Base-by-base conservation (phyloP, 1,140 invertebrate species). In the Drosophila serrata region DNA sequence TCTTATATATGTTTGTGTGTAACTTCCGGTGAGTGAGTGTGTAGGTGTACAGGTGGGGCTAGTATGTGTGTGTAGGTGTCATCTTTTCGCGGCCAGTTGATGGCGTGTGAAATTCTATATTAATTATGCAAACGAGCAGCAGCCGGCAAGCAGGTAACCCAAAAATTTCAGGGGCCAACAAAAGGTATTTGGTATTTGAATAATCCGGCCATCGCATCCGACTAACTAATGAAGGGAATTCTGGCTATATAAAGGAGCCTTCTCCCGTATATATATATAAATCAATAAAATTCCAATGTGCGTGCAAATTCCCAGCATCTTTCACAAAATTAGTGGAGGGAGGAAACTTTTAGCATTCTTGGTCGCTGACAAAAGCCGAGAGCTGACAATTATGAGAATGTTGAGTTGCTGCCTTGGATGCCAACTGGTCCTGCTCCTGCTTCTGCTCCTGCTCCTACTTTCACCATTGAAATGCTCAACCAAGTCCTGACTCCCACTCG, bases 201-300 rank as follows among this genome's bases (percentile, higher is more conserved):
- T 87, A 79, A 86, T 87, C 68, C 39, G 45, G 42, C 57, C 75
- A 79, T 75, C 48, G 49, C 64, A 24, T 31, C 56, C 43, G 80
- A 75, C 65, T 74, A 67, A 82, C 76, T 65, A 63, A 75, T 80
- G 72, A 76, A 62, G 75, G 42, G 31, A 27, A 60, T 70, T 19
- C 51, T 51, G 31, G 22, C 43, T 11, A 11, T 29, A 51, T 74
- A 45, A 31, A 75, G 42, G 27, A 22, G 6, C 19, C 43, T 0
- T 15, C 43, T 15, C 43, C 15, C 43, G 6, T 7, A 3, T 13
- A 12, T 11, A 48, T 48, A 49, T 49, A 77, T 77, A 77, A 87
- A 87, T 88, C 84, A 68, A 88, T 88, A 84, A 88, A 88, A 88
- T 88, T 88, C 84, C 84, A 72, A 84, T 67, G 84, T 55, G 82